Conservation (phyloP, 2,113 vertebrate species). For the Bos javanicus region DNA sequence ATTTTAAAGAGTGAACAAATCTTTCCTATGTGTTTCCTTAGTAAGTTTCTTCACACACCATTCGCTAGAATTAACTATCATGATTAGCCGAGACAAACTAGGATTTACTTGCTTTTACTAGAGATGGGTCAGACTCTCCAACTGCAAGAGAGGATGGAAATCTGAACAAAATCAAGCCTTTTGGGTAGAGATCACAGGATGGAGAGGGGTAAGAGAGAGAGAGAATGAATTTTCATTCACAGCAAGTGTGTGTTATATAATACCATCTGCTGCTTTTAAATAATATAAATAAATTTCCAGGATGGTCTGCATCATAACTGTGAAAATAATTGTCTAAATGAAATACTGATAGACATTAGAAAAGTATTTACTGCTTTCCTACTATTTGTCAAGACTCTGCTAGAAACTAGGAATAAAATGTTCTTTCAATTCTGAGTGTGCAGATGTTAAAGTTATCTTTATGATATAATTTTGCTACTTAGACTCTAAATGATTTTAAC, state of each 20-base stretch:
- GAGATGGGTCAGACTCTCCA: background rate
- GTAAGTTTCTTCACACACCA: background rate
- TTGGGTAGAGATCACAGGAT: background rate
- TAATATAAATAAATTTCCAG: background rate
- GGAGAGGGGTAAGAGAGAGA: background rate
- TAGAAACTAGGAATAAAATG: constrained; percentile 23
- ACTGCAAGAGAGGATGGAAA: background rate
- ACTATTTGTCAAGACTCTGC: background rate
- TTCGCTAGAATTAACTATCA: background rate
- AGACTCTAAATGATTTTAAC: background rate
- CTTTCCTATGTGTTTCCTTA: background rate
- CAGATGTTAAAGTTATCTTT: background rate
- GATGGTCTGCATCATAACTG: background rate
- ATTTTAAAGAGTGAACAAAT: background rate
- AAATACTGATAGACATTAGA: background rate
- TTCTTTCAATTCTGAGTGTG: background rate
- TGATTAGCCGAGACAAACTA: background rate
- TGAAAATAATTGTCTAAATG: background rate
- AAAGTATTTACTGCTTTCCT: background rate
- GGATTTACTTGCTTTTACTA: background rate
- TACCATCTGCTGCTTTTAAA: background rate
- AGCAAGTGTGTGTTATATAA: background rate
- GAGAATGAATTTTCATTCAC: background rate
- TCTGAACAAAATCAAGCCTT: background rate
- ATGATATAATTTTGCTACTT: background rate